Percentiles rank a stretch among this genome's conserved stretches.
Evolutionary conservation across 2,113 vertebrate species (phyloP).

Genomic region (Canis aureus): DNA sequence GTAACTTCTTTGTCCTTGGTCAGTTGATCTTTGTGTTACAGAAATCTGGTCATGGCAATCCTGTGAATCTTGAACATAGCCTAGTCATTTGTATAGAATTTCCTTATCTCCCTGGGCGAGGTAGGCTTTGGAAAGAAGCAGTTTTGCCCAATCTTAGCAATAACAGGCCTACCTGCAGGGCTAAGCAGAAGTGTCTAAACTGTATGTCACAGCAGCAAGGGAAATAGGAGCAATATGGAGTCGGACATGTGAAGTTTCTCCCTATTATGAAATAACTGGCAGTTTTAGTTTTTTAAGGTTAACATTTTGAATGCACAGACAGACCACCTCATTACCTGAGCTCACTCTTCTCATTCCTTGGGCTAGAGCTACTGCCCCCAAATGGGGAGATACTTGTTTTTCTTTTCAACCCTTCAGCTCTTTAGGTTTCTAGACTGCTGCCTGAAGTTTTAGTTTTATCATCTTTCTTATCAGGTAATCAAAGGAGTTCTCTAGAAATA

Average conservation of each 20-base stretch:
- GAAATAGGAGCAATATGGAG: background rate
- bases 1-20: background rate
- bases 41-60: background rate
- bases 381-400: background rate
- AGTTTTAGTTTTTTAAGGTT: background rate
- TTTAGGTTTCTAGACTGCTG: background rate
- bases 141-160: background rate
- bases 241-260: background rate
- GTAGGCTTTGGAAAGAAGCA: background rate
- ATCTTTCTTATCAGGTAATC: background rate
- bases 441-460: background rate
- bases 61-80: background rate
- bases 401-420: background rate
- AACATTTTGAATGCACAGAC: background rate
- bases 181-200: background rate
- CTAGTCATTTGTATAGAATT: background rate
- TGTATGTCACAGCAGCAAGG: background rate
- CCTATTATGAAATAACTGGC: background rate
- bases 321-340: fast-evolving
- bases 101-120: background rate
- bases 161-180: background rate
- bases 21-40: background rate
- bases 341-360: background rate
- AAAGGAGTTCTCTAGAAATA: constrained; percentile 10
- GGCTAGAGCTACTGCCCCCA: background rate